A percentile compares a stretch with the other conserved stretches of the same genome.
Evolutionary conservation across 2,888 invertebrate species (phyloP).

Genomic region (Idaea biselata): DNA sequence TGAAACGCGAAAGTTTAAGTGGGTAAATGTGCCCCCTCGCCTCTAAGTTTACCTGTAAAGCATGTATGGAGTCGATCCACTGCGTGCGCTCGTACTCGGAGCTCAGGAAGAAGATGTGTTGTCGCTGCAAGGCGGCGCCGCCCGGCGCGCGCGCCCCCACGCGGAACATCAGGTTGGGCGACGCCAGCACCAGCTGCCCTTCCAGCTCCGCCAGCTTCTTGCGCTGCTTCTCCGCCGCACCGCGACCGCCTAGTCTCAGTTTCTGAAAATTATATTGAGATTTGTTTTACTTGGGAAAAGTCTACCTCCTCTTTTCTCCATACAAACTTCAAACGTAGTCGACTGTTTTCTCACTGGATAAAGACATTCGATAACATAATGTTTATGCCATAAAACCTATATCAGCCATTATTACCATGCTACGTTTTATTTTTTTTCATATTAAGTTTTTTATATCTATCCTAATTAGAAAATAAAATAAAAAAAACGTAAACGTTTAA

Average conservation of each 20-base stretch:
- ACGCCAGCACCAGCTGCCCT: conserved; percentile 93
- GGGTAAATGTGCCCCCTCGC: too few relatives aligned
- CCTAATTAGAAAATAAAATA: too few relatives aligned
- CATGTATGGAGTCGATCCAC: conserved; percentile 95
- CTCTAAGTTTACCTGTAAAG: conserved; percentile 81
- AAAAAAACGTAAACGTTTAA: too few relatives aligned
- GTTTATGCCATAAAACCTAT: too few relatives aligned
- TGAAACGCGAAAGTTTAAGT: too few relatives aligned
- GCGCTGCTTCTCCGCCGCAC: conserved; percentile 89
- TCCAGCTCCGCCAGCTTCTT: conserved; percentile 95
- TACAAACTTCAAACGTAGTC: too few relatives aligned
- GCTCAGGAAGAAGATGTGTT: conserved; percentile 92
- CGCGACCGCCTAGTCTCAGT: conserved; percentile 81
- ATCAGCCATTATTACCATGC: too few relatives aligned
- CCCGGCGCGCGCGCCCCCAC: conserved; percentile 86
- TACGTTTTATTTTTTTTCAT: too few relatives aligned
- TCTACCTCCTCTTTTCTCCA: too few relatives aligned
- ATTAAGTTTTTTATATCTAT: too few relatives aligned
- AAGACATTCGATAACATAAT: too few relatives aligned
- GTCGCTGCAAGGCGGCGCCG: conserved; percentile 77
- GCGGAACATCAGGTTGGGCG: conserved; percentile 92
- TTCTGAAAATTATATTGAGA: conserved; percentile 56
- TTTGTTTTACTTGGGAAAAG: neutral
- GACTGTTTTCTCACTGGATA: too few relatives aligned
- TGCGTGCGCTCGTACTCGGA: conserved; percentile 96